phyloP scores from a whole-genome alignment of 2,797 vertebrate species.

The Chaenodraco wilsoni region DNA sequence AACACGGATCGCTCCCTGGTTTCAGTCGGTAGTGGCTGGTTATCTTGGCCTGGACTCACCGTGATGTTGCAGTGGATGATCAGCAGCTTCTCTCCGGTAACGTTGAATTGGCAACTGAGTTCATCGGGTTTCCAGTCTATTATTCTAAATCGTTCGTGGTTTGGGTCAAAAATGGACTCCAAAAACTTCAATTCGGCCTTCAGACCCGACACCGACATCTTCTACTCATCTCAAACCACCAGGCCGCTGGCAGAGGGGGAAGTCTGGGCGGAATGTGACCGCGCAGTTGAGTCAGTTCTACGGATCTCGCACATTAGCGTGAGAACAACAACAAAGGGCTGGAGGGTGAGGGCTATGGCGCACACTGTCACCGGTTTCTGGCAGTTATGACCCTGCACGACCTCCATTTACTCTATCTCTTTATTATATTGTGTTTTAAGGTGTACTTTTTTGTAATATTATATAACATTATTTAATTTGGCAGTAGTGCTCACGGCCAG shows the following conservation, averaged over 20 bases:
- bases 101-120: constrained; percentile 94
- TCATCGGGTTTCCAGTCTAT: constrained; percentile 96
- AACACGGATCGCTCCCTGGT: constrained; percentile 56
- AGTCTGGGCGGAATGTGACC: constrained; percentile 79
- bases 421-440: background rate
- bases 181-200: constrained; percentile 97
- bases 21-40: constrained; percentile 63
- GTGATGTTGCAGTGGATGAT: constrained; percentile 98
- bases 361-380: background rate
- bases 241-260: constrained; percentile 83
- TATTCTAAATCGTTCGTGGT: constrained; percentile 95
- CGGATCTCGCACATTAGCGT: constrained; percentile 80
- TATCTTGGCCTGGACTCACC: constrained; percentile 85
- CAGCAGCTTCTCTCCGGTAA: constrained; percentile 88
- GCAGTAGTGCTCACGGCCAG: background rate
- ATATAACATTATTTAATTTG: background rate
- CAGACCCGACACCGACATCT: constrained; percentile 97
- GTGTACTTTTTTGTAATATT: background rate
- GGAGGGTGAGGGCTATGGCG: constrained; percentile 39
- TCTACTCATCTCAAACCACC: constrained; percentile 91
- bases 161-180: constrained; percentile 95
- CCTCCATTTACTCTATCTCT: background rate
- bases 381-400: background rate
- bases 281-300: constrained; percentile 68
- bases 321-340: constrained; percentile 82